Conservation (phyloP, 2,888 invertebrate genomes). For the Lysandra bellargus region DNA sequence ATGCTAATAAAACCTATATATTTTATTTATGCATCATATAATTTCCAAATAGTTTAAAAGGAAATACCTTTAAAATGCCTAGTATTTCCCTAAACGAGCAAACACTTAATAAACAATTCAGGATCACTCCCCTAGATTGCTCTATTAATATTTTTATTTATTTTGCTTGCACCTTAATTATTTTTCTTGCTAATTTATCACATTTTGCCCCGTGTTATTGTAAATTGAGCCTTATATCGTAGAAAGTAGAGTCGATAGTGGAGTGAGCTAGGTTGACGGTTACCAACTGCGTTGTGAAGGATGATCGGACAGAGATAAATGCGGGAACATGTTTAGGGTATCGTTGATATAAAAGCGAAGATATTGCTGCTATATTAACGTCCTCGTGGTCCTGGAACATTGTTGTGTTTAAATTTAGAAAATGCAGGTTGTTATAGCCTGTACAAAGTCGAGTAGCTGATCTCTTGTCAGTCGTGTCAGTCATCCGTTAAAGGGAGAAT, state of each 20-base stretch:
- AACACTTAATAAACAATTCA: slow-evolving; percentile 9
- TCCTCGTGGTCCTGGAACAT: no score
- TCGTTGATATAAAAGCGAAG: background rate
- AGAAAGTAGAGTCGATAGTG: slow-evolving; percentile 1
- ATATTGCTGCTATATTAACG: background rate
- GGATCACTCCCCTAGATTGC: slow-evolving; percentile 15
- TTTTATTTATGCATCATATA: background rate
- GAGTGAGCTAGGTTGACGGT: slow-evolving; percentile 15
- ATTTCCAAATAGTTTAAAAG: background rate
- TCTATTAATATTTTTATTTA: slow-evolving; percentile 29
- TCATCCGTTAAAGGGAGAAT: no score
- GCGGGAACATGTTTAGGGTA: slow-evolving; percentile 25
- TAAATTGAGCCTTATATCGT: background rate
- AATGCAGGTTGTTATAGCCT: no score
- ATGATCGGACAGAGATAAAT: slow-evolving; percentile 40
- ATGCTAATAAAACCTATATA: background rate
- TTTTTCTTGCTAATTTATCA: slow-evolving; percentile 33
- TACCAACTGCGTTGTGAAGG: slow-evolving; percentile 36
- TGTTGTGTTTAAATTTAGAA: no score
- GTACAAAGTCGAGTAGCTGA: no score
- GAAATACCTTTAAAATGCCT: background rate
- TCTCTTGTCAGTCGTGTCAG: no score
- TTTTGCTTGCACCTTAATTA: slow-evolving; percentile 33
- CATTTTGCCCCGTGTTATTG: background rate
- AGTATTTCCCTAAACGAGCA: background rate